Evolutionary conservation across 2,888 invertebrate species (phyloP), one percentile per base, ranked within the genome.

Genomic region (Sylvicola cinctus): DNA sequence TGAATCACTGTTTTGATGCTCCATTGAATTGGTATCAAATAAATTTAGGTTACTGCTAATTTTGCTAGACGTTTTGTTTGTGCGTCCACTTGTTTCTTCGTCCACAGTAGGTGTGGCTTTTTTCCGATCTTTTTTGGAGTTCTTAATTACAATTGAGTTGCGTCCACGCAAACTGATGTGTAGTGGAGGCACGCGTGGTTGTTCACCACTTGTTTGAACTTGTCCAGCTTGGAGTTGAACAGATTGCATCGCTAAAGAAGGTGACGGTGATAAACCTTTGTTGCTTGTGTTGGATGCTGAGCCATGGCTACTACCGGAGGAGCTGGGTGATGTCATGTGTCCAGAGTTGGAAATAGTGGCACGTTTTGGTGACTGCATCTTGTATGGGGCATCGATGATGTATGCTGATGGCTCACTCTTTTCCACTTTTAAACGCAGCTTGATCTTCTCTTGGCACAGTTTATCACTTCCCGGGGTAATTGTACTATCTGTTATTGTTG

Each of bases 131-230:
- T 75, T 75, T 45, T 77, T 76, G 33, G 76, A 75, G 49, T 75
- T 73, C 48, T 74, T 79, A 44, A 83, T 83, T 32, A 87, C 81
- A 28, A 81, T 81, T 1, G 81, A 80, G 52, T 83, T 84, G 37
- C 83, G 67, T 2, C 83, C 83, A 38, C 85, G 65, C 29, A 88
- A 59, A 37, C 84, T 84, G 46, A 88, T 87, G 52, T 87, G 87
- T 39, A 87, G 60, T 2, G 87, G 88, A 7, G 88, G 87, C 31
- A 88, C 88, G 36, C 84, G 64, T 6, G 78, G 72, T 46, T 83
- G 83, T 40, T 79, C 81, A 3, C 49, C 81, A 3, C 49, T 44
- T 5, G 28, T 28, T 28, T 12, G 44, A 38, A 8, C 41, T 36
- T 13, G 39, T 31, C 16, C 39, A 33, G 23, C 41, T 32, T 16